phyloP scores from a whole-genome alignment of 1,140 invertebrate species.

The Streblospio benedicti region DNA sequence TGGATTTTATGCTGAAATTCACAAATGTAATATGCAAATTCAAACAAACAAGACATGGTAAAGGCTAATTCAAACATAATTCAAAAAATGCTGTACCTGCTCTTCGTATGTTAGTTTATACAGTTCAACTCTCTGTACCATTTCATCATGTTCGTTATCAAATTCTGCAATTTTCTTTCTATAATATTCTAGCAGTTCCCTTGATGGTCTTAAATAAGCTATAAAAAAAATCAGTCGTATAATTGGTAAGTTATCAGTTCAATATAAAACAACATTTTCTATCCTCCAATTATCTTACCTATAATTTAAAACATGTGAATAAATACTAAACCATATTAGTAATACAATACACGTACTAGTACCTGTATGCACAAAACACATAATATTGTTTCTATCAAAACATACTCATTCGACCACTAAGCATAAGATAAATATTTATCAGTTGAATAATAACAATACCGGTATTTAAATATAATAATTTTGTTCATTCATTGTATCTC shows the following conservation, averaged over 20 bases:
- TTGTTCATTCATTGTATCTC: too few species aligned
- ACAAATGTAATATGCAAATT: constrained; percentile 6
- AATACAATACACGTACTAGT: too few species aligned
- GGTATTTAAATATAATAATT: too few species aligned
- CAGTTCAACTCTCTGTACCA: constrained; percentile 40
- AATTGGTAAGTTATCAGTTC: neutral
- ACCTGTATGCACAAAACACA: too few species aligned
- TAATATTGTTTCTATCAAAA: too few species aligned
- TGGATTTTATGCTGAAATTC: constrained; percentile 16
- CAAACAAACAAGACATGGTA: neutral
- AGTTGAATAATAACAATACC: too few species aligned
- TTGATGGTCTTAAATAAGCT: constrained; percentile 45
- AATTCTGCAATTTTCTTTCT: constrained; percentile 47
- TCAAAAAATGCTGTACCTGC: constrained; percentile 26
- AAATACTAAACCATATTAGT: too few species aligned
- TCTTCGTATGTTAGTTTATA: constrained; percentile 44
- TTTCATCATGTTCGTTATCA: constrained; percentile 43
- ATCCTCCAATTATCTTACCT: too few species aligned
- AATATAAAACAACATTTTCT: too few species aligned
- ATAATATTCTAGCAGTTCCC: constrained; percentile 46
- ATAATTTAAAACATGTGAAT: too few species aligned
- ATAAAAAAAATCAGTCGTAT: constrained; percentile 7
- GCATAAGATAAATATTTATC: too few species aligned
- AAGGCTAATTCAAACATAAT: neutral
- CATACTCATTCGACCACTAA: too few species aligned